Evolutionary conservation across 2,797 vertebrate species (phyloP).

Genomic region (Bufotes viridis): DNA sequence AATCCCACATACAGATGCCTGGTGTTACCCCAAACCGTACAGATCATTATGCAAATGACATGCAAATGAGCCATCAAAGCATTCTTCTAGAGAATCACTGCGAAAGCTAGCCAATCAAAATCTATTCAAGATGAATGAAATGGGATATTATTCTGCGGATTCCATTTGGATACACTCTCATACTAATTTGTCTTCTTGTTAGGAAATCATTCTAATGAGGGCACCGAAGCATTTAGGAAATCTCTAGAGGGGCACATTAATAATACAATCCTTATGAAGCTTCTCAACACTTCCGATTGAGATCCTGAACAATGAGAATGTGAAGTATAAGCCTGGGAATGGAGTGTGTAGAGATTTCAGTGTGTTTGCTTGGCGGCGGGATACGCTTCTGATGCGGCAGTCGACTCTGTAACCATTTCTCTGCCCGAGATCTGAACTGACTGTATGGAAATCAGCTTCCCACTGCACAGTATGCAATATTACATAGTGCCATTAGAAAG

Average conservation of each 20-base stretch:
- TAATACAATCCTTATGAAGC: constrained; percentile 31
- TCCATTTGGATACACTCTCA: constrained; percentile 49
- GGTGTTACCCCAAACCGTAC: background rate
- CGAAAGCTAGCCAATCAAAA: constrained; percentile 19
- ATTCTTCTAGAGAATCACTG: constrained; percentile 1
- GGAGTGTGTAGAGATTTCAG: background rate
- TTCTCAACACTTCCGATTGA: constrained; percentile 20
- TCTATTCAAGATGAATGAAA: constrained; percentile 43
- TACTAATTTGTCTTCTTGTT: constrained; percentile 34
- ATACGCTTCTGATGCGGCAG: background rate
- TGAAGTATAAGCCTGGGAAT: constrained; percentile 4
- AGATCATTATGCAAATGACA: constrained; percentile 47
- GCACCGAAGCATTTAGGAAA: constrained; percentile 39
- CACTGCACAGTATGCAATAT: no score
- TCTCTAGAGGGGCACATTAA: constrained; percentile 2
- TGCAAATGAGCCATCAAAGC: constrained; percentile 33
- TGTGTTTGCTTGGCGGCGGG: background rate
- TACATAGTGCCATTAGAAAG: no score
- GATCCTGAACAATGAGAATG: background rate
- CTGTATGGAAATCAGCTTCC: no score
- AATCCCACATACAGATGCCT: background rate
- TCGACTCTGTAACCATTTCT: background rate
- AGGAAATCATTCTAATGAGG: constrained; percentile 47
- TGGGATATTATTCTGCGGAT: constrained; percentile 27
- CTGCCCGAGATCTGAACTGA: background rate